These are phyloP conservation scores for Neostethus bicornis DNA, from an alignment of 2,797 vertebrate genomes.

Conservation along the genomic window DNA sequence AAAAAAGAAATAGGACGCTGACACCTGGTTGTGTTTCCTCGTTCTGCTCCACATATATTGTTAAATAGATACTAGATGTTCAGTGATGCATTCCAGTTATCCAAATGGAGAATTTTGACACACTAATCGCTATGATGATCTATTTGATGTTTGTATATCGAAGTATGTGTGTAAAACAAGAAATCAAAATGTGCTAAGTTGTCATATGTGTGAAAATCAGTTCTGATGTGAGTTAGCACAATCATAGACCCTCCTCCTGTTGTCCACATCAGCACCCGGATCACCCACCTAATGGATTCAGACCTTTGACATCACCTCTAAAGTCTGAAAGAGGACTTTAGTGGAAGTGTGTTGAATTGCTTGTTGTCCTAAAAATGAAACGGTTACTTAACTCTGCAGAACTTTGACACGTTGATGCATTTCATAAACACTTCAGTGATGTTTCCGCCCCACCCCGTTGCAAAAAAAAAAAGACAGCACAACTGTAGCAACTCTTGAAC, in stretches of 20 bases:
- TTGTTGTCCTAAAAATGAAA: slow-evolving; percentile 33
- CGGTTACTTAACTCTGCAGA: slow-evolving; percentile 25
- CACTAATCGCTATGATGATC: slow-evolving; percentile 30
- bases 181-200: slow-evolving; percentile 37
- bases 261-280: slow-evolving; percentile 29
- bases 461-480: slow-evolving; percentile 30
- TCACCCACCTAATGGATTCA: slow-evolving; percentile 16
- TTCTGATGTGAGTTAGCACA: too few relatives aligned
- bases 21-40: slow-evolving; percentile 30
- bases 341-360: slow-evolving; percentile 35
- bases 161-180: slow-evolving; percentile 8
- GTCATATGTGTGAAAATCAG: slow-evolving; percentile 17
- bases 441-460: slow-evolving; percentile 34
- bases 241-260: slow-evolving; percentile 20
- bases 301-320: slow-evolving; percentile 7
- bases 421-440: slow-evolving; percentile 50
- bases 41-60: slow-evolving; percentile 1
- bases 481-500: slow-evolving; percentile 54
- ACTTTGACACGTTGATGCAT: slow-evolving; percentile 32
- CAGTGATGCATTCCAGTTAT: slow-evolving; percentile 35
- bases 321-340: slow-evolving; percentile 14
- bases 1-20: neutral
- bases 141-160: slow-evolving; percentile 38
- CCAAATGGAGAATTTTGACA: slow-evolving; percentile 21
- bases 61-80: slow-evolving; percentile 4